Base-by-base conservation (phyloP, 2,113 vertebrate species). In the Uria lomvia region DNA sequence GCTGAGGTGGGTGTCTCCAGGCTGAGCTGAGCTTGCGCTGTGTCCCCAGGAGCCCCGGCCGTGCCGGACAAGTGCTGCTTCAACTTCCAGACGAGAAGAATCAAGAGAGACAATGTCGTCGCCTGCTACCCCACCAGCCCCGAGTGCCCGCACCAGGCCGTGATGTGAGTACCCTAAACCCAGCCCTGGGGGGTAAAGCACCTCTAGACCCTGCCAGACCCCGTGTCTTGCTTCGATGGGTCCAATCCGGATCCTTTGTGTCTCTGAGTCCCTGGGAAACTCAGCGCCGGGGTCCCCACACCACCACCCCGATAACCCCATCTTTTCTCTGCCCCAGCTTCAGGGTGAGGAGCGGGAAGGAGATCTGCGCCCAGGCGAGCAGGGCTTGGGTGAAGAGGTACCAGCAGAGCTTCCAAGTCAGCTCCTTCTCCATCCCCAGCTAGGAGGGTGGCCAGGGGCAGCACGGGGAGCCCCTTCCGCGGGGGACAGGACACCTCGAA, bases 361-460 rank as follows among this genome's bases (percentile, higher is more conserved):
- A 97, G 91, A 96, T 97, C 83, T 97, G 96, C 8, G 26, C 93
- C 23, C 89, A 92, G 47, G 86, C 89, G 0, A 86, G 73, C 86
- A 86, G 43, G 23, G 1, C 86, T 2, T 97, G 96, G 96, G 95
- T 97, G 70, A 97, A 89, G 93, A 96, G 7, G 60, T 96, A 96
- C 93, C 96, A 91, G 84, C 76, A 96, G 86, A 92, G n/a, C 76
- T 84, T 96, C 86, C 80, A 71, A 7, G 94, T 95, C 86, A 95
- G 70, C 91, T 96, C 96, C 91, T 89, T 84, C 91, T 97, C 96
- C 91, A 81, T 97, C 65, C 93, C 96, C 76, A 97, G 96, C 91
- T 95, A 96, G 75, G 0, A 0, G 15, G 21, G 26, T 0, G 0
- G n/a, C 50, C 0, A 2, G 62, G 58, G 84, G 47, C 55, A 29